Conservation (phyloP, 2,888 invertebrate genomes). For the Drosophila cracens region DNA sequence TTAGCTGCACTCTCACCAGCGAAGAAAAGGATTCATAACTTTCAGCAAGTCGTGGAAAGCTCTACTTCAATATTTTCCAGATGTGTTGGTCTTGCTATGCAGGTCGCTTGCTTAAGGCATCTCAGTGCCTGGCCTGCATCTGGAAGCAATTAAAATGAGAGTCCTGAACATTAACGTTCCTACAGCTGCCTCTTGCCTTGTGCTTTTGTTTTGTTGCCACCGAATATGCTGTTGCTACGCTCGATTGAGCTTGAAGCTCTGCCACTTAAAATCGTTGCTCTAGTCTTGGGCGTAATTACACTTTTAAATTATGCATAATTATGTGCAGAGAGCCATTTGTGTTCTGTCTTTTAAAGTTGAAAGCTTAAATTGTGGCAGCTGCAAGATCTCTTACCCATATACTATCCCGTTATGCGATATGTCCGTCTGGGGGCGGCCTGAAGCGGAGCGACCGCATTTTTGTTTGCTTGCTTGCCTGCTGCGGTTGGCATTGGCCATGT, state of each 20-base stretch:
- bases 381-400: constrained; percentile 10
- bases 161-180: constrained; percentile 58
- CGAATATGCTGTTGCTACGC: constrained; percentile 39
- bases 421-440: constrained; percentile 36
- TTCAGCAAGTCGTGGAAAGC: neutral
- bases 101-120: constrained; percentile 9
- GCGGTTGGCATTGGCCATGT: constrained; percentile 77
- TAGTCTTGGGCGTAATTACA: constrained; percentile 63
- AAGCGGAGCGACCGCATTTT: constrained; percentile 69
- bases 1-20: neutral
- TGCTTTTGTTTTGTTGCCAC: constrained; percentile 15
- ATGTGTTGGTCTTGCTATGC: neutral
- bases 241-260: constrained; percentile 64
- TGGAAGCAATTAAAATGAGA: constrained; percentile 67
- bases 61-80: neutral
- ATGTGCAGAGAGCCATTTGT: constrained; percentile 70
- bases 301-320: constrained; percentile 78
- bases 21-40: neutral
- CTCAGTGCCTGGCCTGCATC: constrained; percentile 29
- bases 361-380: constrained; percentile 59
- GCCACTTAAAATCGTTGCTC: constrained; percentile 62
- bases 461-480: constrained; percentile 59
- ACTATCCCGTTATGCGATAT: constrained; percentile 60
- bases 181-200: constrained; percentile 21
- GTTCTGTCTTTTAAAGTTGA: constrained; percentile 61